A percentile compares a stretch with the other conserved stretches of the same genome.
phyloP scores from a whole-genome alignment of 2,888 invertebrate species.

The Merodon equestris region DNA sequence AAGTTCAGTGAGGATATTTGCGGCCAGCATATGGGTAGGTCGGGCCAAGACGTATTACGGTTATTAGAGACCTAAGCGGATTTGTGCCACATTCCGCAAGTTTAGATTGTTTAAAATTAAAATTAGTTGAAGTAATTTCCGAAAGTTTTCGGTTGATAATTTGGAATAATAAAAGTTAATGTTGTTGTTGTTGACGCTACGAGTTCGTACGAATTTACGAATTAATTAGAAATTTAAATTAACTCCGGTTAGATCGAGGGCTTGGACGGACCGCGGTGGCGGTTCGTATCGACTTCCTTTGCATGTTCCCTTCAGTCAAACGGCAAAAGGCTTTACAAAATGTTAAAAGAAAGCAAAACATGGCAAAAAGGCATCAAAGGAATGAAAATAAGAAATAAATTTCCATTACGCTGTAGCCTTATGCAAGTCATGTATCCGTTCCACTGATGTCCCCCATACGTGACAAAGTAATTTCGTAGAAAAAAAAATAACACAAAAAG shows the following conservation, averaged over 20 bases:
- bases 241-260: too few relatives aligned
- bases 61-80: conserved; percentile 43
- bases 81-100: conserved; percentile 28
- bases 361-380: not conserved
- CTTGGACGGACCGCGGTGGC: too few relatives aligned
- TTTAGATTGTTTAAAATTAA: conserved; percentile 60
- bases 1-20: conserved; percentile 57
- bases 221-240: too few relatives aligned
- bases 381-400: not conserved
- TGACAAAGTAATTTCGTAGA: conserved; percentile 63
- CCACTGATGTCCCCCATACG: conserved; percentile 55
- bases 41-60: conserved; percentile 39
- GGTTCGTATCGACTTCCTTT: too few relatives aligned
- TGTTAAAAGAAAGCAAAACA: not conserved
- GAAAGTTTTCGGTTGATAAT: conserved; percentile 21
- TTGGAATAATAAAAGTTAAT: conserved; percentile 1
- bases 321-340: too few relatives aligned
- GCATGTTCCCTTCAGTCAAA: too few relatives aligned
- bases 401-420: not conserved
- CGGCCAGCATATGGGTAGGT: conserved; percentile 51
- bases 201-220: too few relatives aligned
- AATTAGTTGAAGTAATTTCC: conserved; percentile 45
- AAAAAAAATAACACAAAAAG: conserved; percentile 41
- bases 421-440: conserved; percentile 49
- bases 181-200: too few relatives aligned